Conservation (phyloP, 2,797 vertebrate species). For the Cryptoblepharus egeriae region DNA sequence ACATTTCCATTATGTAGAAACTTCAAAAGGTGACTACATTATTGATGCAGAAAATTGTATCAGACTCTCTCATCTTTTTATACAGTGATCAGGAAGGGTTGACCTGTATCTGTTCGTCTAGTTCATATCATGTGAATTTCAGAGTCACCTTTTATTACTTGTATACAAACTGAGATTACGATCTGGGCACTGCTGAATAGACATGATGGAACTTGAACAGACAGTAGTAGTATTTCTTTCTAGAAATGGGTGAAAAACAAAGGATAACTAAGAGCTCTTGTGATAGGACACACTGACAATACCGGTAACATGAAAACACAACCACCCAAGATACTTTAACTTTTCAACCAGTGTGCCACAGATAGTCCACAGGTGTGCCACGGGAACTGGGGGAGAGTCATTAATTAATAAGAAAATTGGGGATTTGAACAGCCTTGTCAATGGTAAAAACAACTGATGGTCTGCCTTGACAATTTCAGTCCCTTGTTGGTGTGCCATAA, state of each 20-base stretch:
- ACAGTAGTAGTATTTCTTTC: neutral
- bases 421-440: too few relatives aligned
- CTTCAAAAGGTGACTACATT: neutral
- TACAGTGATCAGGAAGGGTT: neutral
- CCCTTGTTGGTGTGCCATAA: too few relatives aligned
- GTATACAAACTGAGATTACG: slow-evolving; percentile 8
- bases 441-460: too few relatives aligned
- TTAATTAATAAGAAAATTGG: too few relatives aligned
- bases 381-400: too few relatives aligned
- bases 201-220: slow-evolving; percentile 4
- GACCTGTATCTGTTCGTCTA: slow-evolving; percentile 10
- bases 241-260: neutral
- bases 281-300: neutral
- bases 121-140: neutral
- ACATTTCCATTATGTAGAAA: neutral
- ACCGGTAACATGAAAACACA: neutral
- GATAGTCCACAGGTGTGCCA: too few relatives aligned
- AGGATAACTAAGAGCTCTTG: neutral
- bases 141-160: slow-evolving; percentile 22
- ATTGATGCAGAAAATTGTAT: neutral
- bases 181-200: neutral
- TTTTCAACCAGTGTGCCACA: too few relatives aligned
- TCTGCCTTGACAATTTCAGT: too few relatives aligned
- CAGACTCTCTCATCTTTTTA: slow-evolving; percentile 7
- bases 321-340: neutral